A percentile compares a stretch with the other conserved stretches of the same genome.
Conservation (phyloP, 2,113 vertebrate genomes). For the Podocnemis expansa region DNA sequence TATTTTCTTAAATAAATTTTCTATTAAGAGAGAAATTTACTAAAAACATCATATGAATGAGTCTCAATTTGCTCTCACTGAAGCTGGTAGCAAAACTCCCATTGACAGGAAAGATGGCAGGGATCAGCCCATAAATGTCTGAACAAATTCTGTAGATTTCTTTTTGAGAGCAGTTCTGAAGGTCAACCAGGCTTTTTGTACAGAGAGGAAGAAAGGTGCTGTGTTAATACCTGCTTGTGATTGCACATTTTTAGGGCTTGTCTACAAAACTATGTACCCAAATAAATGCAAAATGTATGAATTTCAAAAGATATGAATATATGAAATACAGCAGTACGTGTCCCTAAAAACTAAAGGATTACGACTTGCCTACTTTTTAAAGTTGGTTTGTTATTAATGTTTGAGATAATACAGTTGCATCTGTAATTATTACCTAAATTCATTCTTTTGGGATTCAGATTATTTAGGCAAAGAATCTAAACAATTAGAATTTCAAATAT, state of each 20-base stretch:
- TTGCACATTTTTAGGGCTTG: not conserved
- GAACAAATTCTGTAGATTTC: not conserved
- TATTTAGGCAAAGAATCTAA: not conserved
- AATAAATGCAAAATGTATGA: constrained; percentile 43
- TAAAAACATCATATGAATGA: constrained; percentile 12
- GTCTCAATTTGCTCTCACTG: not conserved
- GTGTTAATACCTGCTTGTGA: not conserved
- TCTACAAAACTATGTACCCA: not conserved
- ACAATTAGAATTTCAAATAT: not conserved
- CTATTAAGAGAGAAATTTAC: not conserved
- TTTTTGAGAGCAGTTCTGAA: not conserved
- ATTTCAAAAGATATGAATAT: constrained; percentile 20
- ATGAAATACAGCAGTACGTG: constrained; percentile 27
- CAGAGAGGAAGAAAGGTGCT: not conserved
- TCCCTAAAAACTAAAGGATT: constrained; percentile 7
- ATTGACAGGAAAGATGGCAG: not conserved
- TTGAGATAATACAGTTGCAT: not conserved
- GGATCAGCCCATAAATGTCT: not conserved
- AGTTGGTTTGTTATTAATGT: not conserved
- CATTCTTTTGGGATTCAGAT: not conserved
- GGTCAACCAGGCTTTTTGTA: not conserved
- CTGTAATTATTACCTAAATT: not conserved
- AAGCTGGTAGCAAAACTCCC: constrained; percentile 11
- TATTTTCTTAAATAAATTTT: constrained; percentile 26
- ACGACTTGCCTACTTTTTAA: not conserved